Conservation (phyloP, 2,113 vertebrate species). For the Sphyrna mokarran region DNA sequence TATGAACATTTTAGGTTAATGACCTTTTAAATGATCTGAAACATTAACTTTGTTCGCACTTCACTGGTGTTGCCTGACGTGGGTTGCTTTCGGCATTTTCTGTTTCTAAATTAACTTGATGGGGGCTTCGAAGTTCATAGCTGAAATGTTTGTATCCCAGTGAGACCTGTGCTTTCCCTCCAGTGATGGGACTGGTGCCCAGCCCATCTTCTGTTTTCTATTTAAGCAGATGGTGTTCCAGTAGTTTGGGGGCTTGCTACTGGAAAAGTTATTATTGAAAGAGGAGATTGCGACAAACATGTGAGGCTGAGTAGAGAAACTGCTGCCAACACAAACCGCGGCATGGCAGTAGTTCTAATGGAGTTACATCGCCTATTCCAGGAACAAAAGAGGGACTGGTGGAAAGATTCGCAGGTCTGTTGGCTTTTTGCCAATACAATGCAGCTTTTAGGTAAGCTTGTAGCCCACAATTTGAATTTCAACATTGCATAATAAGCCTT, state of each 20-base stretch:
- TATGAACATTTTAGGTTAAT: background rate
- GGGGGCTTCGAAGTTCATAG: background rate
- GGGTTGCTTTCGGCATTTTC: background rate
- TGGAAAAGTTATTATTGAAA: background rate
- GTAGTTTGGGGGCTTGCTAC: background rate
- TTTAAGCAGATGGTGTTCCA: constrained; percentile 23
- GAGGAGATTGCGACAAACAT: background rate
- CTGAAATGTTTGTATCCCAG: background rate
- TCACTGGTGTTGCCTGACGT: background rate
- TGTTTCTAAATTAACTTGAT: background rate
- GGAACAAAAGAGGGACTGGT: background rate
- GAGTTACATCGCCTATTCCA: background rate
- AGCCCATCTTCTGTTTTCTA: background rate
- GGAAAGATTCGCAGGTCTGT: background rate
- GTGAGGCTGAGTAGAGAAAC: background rate
- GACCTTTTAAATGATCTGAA: background rate
- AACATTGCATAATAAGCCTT: background rate
- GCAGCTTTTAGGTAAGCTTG: background rate
- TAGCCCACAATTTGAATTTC: background rate
- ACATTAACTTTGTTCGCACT: background rate
- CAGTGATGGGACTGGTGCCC: background rate
- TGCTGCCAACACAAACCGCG: background rate
- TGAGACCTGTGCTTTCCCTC: background rate
- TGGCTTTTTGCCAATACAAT: background rate
- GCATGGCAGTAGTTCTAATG: background rate